A percentile compares a stretch with the other conserved stretches of the same genome.
phyloP scores from a whole-genome alignment of 30 jellyfish, hydroid and myxozoan genomes.

The Rhopilema esculentum region DNA sequence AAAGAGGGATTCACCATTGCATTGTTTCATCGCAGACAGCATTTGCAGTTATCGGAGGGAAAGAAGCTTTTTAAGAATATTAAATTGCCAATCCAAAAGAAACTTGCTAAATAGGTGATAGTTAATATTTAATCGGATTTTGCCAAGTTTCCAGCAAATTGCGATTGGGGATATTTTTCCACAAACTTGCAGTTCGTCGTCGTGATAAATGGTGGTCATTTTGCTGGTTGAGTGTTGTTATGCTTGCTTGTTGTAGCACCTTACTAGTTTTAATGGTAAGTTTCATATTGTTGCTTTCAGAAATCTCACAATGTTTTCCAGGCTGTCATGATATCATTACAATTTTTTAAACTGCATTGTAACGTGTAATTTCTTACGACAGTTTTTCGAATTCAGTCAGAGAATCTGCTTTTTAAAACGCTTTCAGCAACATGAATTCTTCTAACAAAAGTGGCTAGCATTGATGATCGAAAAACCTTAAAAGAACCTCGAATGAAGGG shows the following conservation, averaged over 20 bases:
- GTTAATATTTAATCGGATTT: neutral
- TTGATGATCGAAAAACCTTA: no score
- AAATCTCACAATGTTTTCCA: no score
- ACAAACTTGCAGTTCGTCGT: neutral
- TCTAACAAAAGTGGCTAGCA: no score
- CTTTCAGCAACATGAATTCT: no score
- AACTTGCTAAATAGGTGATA: neutral
- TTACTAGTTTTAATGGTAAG: no score
- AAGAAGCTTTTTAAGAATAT: neutral
- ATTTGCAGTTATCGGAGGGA: neutral
- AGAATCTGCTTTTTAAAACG: no score
- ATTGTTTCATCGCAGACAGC: neutral
- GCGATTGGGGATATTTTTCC: neutral
- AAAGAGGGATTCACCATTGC: conserved; percentile 10
- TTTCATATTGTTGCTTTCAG: no score
- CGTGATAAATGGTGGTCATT: neutral
- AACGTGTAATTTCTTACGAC: no score
- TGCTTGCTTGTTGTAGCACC: neutral
- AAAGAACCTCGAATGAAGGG: no score
- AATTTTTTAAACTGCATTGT: no score
- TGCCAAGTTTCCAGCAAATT: neutral
- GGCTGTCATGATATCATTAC: no score
- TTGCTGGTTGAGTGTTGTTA: neutral
- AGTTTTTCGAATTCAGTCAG: no score
- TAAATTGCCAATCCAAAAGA: neutral